Conservation (phyloP, 2,113 vertebrate genomes). For the Microtus pennsylvanicus region DNA sequence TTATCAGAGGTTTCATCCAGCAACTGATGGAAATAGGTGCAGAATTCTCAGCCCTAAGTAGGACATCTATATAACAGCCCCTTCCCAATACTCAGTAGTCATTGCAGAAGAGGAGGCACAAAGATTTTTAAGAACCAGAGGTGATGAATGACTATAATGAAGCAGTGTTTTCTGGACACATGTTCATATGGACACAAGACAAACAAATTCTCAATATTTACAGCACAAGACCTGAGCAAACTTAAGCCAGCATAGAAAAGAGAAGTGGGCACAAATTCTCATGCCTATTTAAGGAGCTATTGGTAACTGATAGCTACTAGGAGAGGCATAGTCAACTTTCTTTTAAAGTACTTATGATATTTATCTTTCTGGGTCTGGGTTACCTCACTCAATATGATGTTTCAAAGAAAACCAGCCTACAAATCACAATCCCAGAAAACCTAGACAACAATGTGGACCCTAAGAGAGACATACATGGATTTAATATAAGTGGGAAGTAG, state of each 20-base stretch:
- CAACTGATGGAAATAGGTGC: too few relatives aligned
- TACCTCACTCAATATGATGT: too few relatives aligned
- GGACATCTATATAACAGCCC: background rate
- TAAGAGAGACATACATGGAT: too few relatives aligned
- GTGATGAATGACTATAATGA: background rate
- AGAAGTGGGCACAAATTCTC: background rate
- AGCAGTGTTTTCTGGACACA: background rate
- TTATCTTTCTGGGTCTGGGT: too few relatives aligned
- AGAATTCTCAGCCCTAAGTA: background rate
- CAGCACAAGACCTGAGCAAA: background rate
- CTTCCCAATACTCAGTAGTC: background rate
- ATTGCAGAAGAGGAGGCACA: background rate
- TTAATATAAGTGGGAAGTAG: too few relatives aligned
- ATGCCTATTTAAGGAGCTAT: background rate
- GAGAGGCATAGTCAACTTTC: background rate
- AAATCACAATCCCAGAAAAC: too few relatives aligned
- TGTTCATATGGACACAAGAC: too few relatives aligned
- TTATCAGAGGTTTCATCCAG: too few relatives aligned
- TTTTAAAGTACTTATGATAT: background rate
- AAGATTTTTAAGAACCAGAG: background rate
- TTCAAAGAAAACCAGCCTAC: too few relatives aligned
- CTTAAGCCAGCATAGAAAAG: background rate
- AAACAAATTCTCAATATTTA: background rate
- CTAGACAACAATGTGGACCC: too few relatives aligned
- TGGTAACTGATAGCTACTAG: background rate